Conservation (phyloP, 2,888 invertebrate species). For the Yponomeuta sedellus region DNA sequence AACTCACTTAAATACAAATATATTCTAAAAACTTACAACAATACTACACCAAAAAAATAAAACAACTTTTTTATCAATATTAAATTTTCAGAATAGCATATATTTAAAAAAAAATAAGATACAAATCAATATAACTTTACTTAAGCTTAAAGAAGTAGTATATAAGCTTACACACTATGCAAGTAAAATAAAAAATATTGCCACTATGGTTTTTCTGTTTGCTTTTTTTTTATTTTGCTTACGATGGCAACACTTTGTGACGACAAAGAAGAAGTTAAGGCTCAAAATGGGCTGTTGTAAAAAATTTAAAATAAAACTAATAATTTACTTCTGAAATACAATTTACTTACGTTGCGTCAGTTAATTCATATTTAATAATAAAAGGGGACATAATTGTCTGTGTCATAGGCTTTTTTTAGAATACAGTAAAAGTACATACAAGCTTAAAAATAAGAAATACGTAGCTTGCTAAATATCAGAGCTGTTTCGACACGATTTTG, state of each 20-base stretch:
- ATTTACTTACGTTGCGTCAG: too few relatives aligned
- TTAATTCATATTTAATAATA: constrained; percentile 28
- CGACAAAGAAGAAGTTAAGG: neutral
- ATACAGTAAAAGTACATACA: constrained; percentile 24
- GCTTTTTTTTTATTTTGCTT: constrained; percentile 1
- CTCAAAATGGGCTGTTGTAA: constrained; percentile 17
- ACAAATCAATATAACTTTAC: constrained; percentile 53
- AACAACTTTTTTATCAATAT: constrained; percentile 14
- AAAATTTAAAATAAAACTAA: constrained; percentile 45
- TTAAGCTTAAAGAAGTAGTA: constrained; percentile 41
- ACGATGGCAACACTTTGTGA: neutral
- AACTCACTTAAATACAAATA: constrained; percentile 6
- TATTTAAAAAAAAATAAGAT: constrained; percentile 64
- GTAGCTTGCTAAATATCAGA: constrained; percentile 13
- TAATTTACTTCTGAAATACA: constrained; percentile 51
- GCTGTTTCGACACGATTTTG: neutral
- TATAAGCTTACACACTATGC: constrained; percentile 11
- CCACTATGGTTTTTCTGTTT: neutral
- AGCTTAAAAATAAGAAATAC: constrained; percentile 23
- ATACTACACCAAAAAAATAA: constrained; percentile 16
- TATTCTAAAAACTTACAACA: constrained; percentile 14
- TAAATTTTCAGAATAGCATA: constrained; percentile 36
- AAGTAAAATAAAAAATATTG: constrained; percentile 17
- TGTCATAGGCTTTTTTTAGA: constrained; percentile 26
- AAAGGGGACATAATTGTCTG: constrained; percentile 30